phyloP scores from a whole-genome alignment of 2,888 invertebrate species.

The Scelioninae gen. 1 region DNA sequence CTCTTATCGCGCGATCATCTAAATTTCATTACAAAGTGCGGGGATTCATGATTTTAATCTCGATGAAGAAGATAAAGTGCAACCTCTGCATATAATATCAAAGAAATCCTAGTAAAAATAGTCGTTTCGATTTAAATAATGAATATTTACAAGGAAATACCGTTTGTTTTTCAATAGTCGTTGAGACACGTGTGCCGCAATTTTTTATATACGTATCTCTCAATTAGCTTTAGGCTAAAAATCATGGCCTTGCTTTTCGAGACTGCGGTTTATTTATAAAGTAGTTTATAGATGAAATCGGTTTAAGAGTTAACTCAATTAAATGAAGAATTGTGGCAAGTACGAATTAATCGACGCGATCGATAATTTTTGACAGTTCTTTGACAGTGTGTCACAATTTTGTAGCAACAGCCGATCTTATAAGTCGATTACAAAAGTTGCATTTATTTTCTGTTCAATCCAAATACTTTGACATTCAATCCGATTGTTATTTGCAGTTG shows the following conservation, averaged over 20 bases:
- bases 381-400: neutral
- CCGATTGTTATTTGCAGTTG: neutral
- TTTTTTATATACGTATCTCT: conserved; percentile 20
- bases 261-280: conserved; percentile 38
- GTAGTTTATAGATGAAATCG: conserved; percentile 37
- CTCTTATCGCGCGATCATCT: neutral
- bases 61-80: neutral
- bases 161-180: conserved; percentile 30
- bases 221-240: conserved; percentile 64
- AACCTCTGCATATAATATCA: neutral
- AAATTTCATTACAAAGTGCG: conserved; percentile 13
- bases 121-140: conserved; percentile 36
- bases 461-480: conserved; percentile 12
- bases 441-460: neutral
- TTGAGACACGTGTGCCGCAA: conserved; percentile 2
- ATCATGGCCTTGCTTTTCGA: conserved; percentile 51
- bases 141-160: conserved; percentile 48
- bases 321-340: conserved; percentile 19
- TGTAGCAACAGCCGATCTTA: no score
- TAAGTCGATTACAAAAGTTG: no score
- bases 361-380: neutral
- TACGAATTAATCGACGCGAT: neutral
- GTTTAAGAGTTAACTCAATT: conserved; percentile 55
- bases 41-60: conserved; percentile 13
- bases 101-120: conserved; percentile 34